phyloP scores from a whole-genome alignment of 2,113 vertebrate species.

The Semnornis frantzii region DNA sequence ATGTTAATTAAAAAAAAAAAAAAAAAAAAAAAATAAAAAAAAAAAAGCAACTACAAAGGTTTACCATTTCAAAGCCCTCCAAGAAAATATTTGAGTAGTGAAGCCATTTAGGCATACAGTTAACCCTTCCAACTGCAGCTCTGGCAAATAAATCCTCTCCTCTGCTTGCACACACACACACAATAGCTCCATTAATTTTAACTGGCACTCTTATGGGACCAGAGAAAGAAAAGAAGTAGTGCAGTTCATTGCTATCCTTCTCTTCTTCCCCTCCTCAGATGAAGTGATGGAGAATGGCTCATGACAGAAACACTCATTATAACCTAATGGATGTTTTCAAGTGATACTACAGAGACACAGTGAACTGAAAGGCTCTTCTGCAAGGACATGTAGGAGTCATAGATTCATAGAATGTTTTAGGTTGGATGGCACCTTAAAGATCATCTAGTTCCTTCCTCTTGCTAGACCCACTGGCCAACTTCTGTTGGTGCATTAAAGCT shows the following conservation, averaged over 20 bases:
- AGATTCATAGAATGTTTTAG: too few relatives aligned
- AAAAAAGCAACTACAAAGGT: not conserved
- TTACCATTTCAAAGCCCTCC: constrained; percentile 34
- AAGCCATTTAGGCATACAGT: not conserved
- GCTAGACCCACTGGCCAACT: not conserved
- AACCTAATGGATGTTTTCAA: not conserved
- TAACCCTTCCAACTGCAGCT: constrained; percentile 29
- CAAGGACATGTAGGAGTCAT: not conserved
- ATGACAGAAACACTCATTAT: not conserved
- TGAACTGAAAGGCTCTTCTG: not conserved
- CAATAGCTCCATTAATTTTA: not conserved
- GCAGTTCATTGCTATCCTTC: not conserved
- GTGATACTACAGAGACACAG: not conserved
- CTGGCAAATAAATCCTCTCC: not conserved
- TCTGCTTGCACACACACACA: not conserved
- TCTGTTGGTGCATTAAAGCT: not conserved
- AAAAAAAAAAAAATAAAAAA: not conserved
- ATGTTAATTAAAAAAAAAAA: constrained; percentile 1
- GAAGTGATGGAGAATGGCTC: not conserved
- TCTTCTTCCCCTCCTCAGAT: not conserved
- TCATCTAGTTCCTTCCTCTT: not conserved
- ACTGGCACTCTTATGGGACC: not conserved
- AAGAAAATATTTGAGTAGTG: constrained; percentile 5
- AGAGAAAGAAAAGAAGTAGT: not conserved
- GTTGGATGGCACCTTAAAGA: too few relatives aligned